Evolutionary conservation across 1,140 invertebrate genomes (phyloP).

Genomic region (Trigoniulus corallinus): DNA sequence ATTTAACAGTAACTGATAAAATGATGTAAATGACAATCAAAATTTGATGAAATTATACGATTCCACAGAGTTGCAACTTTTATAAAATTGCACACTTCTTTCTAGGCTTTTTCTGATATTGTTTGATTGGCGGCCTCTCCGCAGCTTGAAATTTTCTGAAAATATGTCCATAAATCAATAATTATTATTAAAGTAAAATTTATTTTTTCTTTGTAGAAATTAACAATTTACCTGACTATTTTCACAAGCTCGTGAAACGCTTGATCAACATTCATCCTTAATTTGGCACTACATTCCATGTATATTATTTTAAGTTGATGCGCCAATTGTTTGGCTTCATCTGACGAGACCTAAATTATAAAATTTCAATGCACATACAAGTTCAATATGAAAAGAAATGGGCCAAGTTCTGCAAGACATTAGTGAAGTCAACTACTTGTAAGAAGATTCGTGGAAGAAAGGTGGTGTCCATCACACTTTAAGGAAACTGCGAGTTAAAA

Average conservation of each 20-base stretch:
- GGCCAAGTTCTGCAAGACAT: too few species aligned
- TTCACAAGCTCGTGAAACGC: conserved; percentile 87
- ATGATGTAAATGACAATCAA: too few species aligned
- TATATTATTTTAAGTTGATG: conserved; percentile 76
- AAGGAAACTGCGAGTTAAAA: too few species aligned
- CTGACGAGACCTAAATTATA: conserved; percentile 46
- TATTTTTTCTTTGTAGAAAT: background rate
- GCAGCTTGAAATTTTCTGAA: conserved; percentile 60
- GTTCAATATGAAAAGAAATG: background rate
- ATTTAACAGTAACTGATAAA: too few species aligned
- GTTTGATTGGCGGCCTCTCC: conserved; percentile 61
- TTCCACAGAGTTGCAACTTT: too few species aligned
- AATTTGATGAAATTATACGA: too few species aligned
- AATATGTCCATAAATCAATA: conserved; percentile 1
- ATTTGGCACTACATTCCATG: conserved; percentile 91
- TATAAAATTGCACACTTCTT: conserved; percentile 50
- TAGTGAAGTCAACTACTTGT: too few species aligned
- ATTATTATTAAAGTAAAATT: background rate
- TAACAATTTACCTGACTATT: conserved; percentile 46
- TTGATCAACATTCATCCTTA: conserved; percentile 88
- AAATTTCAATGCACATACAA: conserved; percentile 2
- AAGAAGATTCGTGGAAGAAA: too few species aligned
- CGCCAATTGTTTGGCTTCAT: conserved; percentile 73
- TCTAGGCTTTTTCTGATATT: conserved; percentile 47
- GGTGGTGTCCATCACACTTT: too few species aligned